Conservation (phyloP, 2,797 vertebrate genomes). For the Channallabes apus region DNA sequence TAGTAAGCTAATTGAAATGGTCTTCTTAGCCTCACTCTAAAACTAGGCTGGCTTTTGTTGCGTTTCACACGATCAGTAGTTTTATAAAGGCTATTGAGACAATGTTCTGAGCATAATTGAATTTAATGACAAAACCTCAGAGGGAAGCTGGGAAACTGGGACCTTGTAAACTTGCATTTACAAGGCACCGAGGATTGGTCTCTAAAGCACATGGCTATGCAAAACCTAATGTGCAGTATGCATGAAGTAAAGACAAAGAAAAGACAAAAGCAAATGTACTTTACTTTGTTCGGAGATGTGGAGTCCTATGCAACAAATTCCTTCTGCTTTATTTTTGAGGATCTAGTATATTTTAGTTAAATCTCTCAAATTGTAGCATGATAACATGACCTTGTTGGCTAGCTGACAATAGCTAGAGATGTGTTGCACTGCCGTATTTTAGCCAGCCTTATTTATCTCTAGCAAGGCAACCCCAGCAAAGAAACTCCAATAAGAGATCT, state of each 20-base stretch:
- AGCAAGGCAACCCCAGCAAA: too few relatives aligned
- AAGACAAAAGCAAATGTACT: background rate
- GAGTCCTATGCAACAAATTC: background rate
- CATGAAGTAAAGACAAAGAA: background rate
- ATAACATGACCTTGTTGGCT: background rate
- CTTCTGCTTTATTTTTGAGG: conserved; percentile 5
- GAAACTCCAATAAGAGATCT: too few relatives aligned
- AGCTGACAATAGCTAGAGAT: background rate
- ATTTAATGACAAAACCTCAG: conserved; percentile 10
- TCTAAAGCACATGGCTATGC: conserved; percentile 1
- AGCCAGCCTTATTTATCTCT: background rate
- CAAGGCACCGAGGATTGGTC: background rate
- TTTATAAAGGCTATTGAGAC: conserved; percentile 14
- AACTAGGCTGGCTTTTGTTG: background rate
- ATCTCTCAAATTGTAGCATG: background rate
- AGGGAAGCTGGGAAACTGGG: conserved; percentile 8
- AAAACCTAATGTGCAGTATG: background rate
- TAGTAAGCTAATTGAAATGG: conserved; percentile 9
- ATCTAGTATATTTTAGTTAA: background rate
- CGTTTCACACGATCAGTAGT: conserved; percentile 3
- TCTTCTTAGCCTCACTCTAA: conserved; percentile 8
- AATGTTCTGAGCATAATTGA: background rate
- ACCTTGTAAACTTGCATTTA: background rate
- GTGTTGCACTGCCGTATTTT: background rate
- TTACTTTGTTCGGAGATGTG: background rate